Base-by-base conservation (phyloP, 92 coral and sea anemone genomes). In the Porites cylindrica region DNA sequence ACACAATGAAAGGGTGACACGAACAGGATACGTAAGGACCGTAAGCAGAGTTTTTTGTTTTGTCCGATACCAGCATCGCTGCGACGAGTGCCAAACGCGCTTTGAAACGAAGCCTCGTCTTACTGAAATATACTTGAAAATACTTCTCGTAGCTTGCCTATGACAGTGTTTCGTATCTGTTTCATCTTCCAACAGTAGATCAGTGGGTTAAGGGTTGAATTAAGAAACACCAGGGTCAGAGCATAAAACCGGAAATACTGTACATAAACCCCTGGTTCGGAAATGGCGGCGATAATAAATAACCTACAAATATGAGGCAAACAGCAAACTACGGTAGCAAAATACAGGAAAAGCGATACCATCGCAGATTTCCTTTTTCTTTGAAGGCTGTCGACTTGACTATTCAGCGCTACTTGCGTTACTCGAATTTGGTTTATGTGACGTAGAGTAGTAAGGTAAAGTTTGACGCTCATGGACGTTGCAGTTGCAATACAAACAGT, bases 101-200 rank as follows among this genome's bases (percentile, higher is more conserved):
- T 26, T 26, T 26, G 29, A 26, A 26, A 26, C 29, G 29, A 1
- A 26, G 29, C 29, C 29, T 26, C 29, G 29, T 26, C 29, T 26
- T 26, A 26, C 29, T 26, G 29, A 26, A 24, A 24, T 24, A 24
- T 24, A 24, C 66, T 13, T 61, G 18, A 6, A 13, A 61, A 61
- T 17, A 12, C 66, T 8, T 66, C 20, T 24, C 71, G 71, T 24
- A 66, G 29, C 20, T 20, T 66, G 43, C 23, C 23, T 14, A 66
- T 66, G 8, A 66, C 26, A n/a, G 71, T 20, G 43, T 9, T 29
- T n/a, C 71, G 71, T 20, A 66, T 66, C 66, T 2, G 72, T 66
- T 20, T 66, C 72, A 66, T 66, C 29, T 66, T 66, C 72, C 72
- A 19, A 10, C 72, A 66, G 29, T 66, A 66, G n/a, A 66, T 19